Evolutionary conservation across 2,888 invertebrate species (phyloP).

Genomic region (Acrobeloides nanus): DNA sequence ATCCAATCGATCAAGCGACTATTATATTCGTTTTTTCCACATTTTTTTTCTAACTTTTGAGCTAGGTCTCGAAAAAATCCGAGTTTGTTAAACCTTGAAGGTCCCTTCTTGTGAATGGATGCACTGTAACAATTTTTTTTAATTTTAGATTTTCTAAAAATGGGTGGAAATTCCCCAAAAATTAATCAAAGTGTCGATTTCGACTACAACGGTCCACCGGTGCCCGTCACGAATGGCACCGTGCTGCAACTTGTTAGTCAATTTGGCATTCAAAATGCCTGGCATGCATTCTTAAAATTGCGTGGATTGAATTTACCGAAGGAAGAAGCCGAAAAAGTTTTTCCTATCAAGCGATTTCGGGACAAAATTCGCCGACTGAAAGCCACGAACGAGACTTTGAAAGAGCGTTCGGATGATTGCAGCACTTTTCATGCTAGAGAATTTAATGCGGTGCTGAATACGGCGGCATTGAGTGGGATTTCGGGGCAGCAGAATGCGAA

Average conservation of each 20-base stretch:
- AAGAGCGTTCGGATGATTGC: conserved; percentile 13
- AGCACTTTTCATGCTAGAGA: conserved; percentile 18
- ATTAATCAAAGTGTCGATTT: conserved; percentile 20
- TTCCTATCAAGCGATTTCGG: conserved; percentile 18
- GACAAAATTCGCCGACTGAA: conserved; percentile 21
- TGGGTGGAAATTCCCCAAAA: neutral
- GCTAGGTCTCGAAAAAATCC: no score
- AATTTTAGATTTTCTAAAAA: neutral
- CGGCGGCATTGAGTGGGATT: no score
- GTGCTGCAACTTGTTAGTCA: conserved; percentile 23
- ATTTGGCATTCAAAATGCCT: conserved; percentile 30
- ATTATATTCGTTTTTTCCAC: no score
- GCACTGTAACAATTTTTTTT: no score
- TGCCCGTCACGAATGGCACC: conserved; percentile 25
- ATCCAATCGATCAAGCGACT: no score
- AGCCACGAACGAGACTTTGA: conserved; percentile 7
- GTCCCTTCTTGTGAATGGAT: no score
- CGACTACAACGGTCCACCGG: conserved; percentile 28
- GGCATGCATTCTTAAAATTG: conserved; percentile 23
- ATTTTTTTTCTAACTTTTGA: no score
- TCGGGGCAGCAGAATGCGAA: no score
- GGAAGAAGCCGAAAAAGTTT: conserved; percentile 16
- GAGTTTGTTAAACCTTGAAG: no score
- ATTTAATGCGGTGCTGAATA: no score
- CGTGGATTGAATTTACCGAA: conserved; percentile 20